Conservation (phyloP, 2,888 invertebrate species). For the Malacosoma neustria region DNA sequence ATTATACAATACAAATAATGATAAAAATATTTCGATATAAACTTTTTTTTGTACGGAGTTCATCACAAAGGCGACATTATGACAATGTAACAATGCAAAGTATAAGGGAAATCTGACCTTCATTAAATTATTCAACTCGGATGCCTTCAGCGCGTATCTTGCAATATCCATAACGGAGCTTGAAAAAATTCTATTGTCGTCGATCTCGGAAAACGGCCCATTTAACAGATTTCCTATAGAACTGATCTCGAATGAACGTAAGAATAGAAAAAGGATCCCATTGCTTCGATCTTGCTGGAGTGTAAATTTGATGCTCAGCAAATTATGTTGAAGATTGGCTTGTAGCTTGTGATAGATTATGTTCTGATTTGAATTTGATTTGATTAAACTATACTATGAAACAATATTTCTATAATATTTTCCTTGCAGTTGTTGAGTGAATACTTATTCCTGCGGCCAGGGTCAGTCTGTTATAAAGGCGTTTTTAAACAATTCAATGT, state of each 20-base stretch:
- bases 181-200: background rate
- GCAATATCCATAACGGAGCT: background rate
- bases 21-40: no score
- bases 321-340: no score
- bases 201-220: background rate
- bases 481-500: no score
- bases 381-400: no score
- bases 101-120: background rate
- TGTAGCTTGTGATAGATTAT: no score
- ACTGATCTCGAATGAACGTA: background rate
- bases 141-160: background rate
- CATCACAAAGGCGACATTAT: background rate
- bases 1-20: no score
- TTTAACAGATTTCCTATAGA: background rate
- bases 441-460: no score
- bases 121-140: background rate
- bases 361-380: no score
- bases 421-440: no score
- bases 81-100: background rate
- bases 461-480: no score
- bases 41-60: no score
- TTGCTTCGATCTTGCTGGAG: background rate
- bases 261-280: background rate
- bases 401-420: no score
- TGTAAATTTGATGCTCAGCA: background rate